Evolutionary conservation across 2,797 vertebrate genomes (phyloP), one percentile per base, ranked within the genome.

Genomic region (Nothura maculosa): DNA sequence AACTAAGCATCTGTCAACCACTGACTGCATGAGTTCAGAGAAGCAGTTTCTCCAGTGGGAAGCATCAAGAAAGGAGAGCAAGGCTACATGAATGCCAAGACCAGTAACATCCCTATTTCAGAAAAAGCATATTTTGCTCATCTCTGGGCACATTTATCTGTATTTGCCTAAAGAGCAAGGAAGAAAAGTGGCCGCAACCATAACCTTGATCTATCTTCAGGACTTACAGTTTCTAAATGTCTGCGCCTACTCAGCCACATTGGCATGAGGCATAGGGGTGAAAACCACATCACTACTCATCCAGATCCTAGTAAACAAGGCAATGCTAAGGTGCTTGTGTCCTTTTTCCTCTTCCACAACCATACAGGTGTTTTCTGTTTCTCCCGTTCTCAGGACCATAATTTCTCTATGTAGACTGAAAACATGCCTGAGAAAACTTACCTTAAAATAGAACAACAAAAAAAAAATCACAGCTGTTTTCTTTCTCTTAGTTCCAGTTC

Each of bases 271-370:
- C 10, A 42, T 42, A 64, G 50, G 75, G 30, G 30, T 19, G 69
- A 75, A 54, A 75, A 64, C 54, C 58, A 36, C 13, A 63, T 6
- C 45, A 34, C 18, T 80, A 20, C 45, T 43, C 69, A 76, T 30
- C 42, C n/a, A 90, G 70, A 73, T 54, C 24, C n/a, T 72, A 95
- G 81, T 85, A 85, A 83, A 72, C 25, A 81, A 68, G 34, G 38
- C 43, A 90, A 54, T 48, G 43, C 32, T n/a, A 88, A 81, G 18
- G 25, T 75, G 42, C 12, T 81, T 73, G 36, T 43, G 55, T 22
- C 68, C 21, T 40, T 66, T 86, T 75, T 75, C 13, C 32, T 74
- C 10, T 84, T 85, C 40, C 82, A 21, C 22, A 82, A 12, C 50
- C 60, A 57, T 57, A 28, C 50, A 61, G 36, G 54, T 57, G 28